Conservation (phyloP, 2,888 invertebrate genomes). For the Eristalis arbustorum region DNA sequence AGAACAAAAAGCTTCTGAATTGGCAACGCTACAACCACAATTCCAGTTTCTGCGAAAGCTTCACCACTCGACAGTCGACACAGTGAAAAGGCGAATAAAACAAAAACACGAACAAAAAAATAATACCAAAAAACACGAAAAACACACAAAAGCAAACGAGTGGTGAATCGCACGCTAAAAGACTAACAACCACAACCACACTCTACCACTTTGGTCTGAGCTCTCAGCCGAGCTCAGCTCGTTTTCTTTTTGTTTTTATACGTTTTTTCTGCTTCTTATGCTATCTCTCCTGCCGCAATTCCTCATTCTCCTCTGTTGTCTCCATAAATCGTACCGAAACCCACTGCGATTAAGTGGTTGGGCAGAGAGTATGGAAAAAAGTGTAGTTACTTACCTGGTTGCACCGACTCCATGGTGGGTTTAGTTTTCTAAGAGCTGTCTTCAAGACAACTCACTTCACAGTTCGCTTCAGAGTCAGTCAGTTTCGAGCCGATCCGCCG, state of each 20-base stretch:
- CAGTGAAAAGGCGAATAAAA: conserved; percentile 19
- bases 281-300: conserved; percentile 50
- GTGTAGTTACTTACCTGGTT: conserved; percentile 64
- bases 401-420: conserved; percentile 52
- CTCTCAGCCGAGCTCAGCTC: not conserved
- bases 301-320: conserved; percentile 46
- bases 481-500: conserved; percentile 14
- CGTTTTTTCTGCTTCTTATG: conserved; percentile 24
- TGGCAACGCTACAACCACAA: conserved; percentile 6
- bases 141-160: conserved; percentile 28
- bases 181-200: conserved; percentile 18
- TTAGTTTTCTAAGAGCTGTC: conserved; percentile 69
- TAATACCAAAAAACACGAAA: conserved; percentile 10
- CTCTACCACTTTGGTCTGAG: conserved; percentile 9
- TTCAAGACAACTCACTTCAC: conserved; percentile 64
- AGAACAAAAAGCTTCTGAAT: conserved; percentile 13
- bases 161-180: conserved; percentile 36
- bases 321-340: conserved; percentile 63
- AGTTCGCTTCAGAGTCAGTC: conserved; percentile 55
- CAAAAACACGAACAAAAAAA: conserved; percentile 6
- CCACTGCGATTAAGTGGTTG: conserved; percentile 54
- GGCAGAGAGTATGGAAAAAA: conserved; percentile 15
- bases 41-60: conserved; percentile 30
- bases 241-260: not conserved
- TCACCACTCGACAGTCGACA: not conserved